A percentile compares a stretch with the other conserved stretches of the same genome.
phyloP scores from a whole-genome alignment of 2,797 vertebrate genomes.

The Zenarchopterus dispar region DNA sequence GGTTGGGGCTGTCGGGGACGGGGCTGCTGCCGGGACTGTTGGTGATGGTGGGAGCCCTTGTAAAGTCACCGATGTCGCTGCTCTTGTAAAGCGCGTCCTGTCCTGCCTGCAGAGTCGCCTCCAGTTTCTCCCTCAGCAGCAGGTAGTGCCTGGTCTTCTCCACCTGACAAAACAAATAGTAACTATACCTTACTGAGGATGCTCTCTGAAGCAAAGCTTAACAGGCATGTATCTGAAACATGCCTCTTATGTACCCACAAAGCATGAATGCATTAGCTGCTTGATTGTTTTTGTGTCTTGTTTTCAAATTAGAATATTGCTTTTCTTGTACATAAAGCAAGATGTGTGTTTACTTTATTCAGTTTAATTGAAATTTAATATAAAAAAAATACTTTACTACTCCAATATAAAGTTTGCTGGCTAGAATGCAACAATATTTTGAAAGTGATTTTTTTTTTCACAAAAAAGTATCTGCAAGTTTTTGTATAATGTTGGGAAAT shows the following conservation, averaged over 20 bases:
- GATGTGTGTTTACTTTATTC: no score
- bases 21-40: slow-evolving; percentile 79
- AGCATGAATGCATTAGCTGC: no score
- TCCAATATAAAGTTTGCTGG: no score
- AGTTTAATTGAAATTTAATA: no score
- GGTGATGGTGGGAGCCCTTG: slow-evolving; percentile 81
- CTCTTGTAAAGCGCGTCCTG: slow-evolving; percentile 87
- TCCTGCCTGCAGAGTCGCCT: slow-evolving; percentile 88
- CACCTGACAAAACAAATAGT: slow-evolving; percentile 80
- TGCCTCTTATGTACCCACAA: not conserved
- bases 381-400: no score
- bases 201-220: not conserved
- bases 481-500: no score
- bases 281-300: not conserved
- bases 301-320: not conserved
- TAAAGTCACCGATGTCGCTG: slow-evolving; percentile 86
- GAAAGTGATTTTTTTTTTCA: no score
- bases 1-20: slow-evolving; percentile 85
- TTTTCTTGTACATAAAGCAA: no score
- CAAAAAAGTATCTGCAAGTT: no score
- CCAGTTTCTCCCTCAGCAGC: slow-evolving; percentile 95
- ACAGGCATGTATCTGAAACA: not conserved
- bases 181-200: not conserved
- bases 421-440: no score
- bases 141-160: slow-evolving; percentile 98